phyloP scores from a whole-genome alignment of 2,797 vertebrate genomes.

The Liasis olivaceus region DNA sequence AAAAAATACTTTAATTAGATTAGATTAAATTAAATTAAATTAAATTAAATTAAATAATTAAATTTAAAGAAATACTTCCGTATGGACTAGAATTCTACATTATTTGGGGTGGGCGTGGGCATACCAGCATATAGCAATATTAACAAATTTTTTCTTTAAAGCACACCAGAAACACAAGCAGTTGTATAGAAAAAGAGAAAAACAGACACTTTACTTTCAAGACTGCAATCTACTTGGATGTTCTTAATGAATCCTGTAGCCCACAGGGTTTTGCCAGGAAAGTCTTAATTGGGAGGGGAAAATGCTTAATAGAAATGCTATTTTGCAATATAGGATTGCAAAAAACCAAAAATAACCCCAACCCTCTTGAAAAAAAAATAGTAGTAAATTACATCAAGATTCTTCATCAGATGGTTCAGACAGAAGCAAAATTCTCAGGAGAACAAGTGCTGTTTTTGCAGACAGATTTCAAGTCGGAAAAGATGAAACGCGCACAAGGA shows the following conservation, averaged over 20 bases:
- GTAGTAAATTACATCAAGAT: not conserved
- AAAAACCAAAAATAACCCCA: not conserved
- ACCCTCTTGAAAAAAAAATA: conserved; percentile 13
- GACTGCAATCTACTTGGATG: not conserved
- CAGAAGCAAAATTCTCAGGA: not conserved
- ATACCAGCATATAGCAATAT: not conserved
- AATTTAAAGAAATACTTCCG: not conserved
- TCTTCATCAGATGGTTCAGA: conserved; percentile 10
- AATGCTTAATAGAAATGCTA: conserved; percentile 5
- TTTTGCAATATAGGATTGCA: too few relatives aligned
- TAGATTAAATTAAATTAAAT: too few relatives aligned
- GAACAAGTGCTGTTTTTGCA: not conserved
- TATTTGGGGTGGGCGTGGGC: not conserved
- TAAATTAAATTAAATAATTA: too few relatives aligned
- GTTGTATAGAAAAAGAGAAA: not conserved
- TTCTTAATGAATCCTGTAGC: not conserved
- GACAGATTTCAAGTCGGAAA: not conserved
- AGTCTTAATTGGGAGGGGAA: not conserved
- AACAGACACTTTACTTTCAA: not conserved
- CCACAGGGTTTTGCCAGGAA: not conserved
- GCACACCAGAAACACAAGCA: not conserved
- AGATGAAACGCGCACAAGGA: not conserved
- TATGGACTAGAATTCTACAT: not conserved
- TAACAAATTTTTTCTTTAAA: too few relatives aligned
- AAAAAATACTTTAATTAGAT: not conserved